phyloP scores from a whole-genome alignment of 2,888 invertebrate species.

The Galerucella pusilla region DNA sequence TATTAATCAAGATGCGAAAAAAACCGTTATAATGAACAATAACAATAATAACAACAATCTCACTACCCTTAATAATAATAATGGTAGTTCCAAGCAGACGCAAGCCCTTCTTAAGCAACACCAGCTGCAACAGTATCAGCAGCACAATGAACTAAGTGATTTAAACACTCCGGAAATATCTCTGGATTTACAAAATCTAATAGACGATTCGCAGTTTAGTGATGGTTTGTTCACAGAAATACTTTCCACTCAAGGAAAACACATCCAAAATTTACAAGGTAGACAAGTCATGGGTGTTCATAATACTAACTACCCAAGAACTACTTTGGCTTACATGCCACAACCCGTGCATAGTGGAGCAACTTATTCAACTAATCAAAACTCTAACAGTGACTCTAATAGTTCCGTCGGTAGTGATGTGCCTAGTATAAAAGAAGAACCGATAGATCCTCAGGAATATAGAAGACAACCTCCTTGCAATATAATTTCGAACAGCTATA shows the following conservation, averaged over 20 bases:
- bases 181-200: slow-evolving; percentile 90
- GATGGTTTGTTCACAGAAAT: slow-evolving; percentile 90
- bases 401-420: slow-evolving; percentile 70
- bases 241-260: slow-evolving; percentile 69
- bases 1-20: slow-evolving; percentile 70
- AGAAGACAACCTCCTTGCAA: slow-evolving; percentile 73
- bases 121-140: slow-evolving; percentile 79
- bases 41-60: slow-evolving; percentile 66
- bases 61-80: slow-evolving; percentile 64
- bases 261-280: slow-evolving; percentile 62
- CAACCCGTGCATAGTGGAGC: slow-evolving; percentile 89
- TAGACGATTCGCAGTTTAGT: slow-evolving; percentile 89
- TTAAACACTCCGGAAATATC: slow-evolving; percentile 93
- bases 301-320: slow-evolving; percentile 69
- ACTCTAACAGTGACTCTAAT: slow-evolving; percentile 63
- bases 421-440: slow-evolving; percentile 88
- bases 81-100: slow-evolving; percentile 69
- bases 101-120: slow-evolving; percentile 74
- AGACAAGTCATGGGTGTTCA: slow-evolving; percentile 65
- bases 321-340: slow-evolving; percentile 89
- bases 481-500: slow-evolving; percentile 62
- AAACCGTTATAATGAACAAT: slow-evolving; percentile 64
- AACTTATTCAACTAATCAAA: slow-evolving; percentile 66
- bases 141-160: slow-evolving; percentile 82
- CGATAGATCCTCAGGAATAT: slow-evolving; percentile 81